Conservation (phyloP, 1,140 invertebrate species). For the Rhyzopertha dominica region DNA sequence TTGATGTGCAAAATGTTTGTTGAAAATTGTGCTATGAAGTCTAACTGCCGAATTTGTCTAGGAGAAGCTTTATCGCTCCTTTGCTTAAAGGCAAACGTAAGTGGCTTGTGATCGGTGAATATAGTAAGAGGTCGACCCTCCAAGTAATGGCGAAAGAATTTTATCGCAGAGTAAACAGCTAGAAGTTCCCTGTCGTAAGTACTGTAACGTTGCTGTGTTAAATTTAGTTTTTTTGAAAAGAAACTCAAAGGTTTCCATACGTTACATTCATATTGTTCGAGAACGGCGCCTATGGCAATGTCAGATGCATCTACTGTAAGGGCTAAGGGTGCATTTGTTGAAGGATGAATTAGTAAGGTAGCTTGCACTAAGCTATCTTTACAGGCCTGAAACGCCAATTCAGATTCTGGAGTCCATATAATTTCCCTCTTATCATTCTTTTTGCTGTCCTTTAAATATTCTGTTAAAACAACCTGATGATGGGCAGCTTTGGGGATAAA, state of each 20-base stretch:
- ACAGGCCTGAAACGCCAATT: too few relatives aligned
- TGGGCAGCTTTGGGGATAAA: constrained; percentile 31
- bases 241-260: constrained; percentile 17
- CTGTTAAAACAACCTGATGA: constrained; percentile 25
- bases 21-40: constrained; percentile 34
- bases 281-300: constrained; percentile 25
- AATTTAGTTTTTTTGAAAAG: constrained; percentile 29
- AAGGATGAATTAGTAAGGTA: constrained; percentile 31
- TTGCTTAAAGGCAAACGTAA: constrained; percentile 21
- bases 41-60: constrained; percentile 30
- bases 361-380: constrained; percentile 28
- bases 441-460: constrained; percentile 11
- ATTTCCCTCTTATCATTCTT: constrained; percentile 30
- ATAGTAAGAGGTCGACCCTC: constrained; percentile 26
- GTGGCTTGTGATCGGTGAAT: constrained; percentile 27
- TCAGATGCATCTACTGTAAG: constrained; percentile 34
- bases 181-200: constrained; percentile 47
- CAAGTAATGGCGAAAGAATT: constrained; percentile 27
- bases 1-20: constrained; percentile 39
- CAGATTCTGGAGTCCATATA: constrained; percentile 20
- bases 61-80: constrained; percentile 22
- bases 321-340: constrained; percentile 19
- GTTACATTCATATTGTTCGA: constrained; percentile 29
- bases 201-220: constrained; percentile 37
- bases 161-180: constrained; percentile 41